A percentile compares a stretch with the other conserved stretches of the same genome.
phyloP scores from a whole-genome alignment of 2,888 invertebrate genomes.

The Tribolium freemani region DNA sequence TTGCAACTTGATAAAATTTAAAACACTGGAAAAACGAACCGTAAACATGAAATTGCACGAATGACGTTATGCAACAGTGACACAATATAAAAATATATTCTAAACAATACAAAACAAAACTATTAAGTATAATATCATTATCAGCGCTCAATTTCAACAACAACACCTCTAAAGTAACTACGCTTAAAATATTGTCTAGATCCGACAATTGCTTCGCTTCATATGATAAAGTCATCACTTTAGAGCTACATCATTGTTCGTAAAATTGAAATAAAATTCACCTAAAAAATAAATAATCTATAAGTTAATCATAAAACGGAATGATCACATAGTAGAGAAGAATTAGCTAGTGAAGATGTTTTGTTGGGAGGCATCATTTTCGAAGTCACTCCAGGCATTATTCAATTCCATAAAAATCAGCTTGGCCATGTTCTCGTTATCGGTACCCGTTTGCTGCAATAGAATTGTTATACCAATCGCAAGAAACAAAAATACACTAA shows the following conservation, averaged over 20 bases:
- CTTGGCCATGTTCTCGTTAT: conserved; percentile 94
- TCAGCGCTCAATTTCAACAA: conserved; percentile 25
- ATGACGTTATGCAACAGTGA: conserved; percentile 17
- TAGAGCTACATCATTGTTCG: conserved; percentile 32
- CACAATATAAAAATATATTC: conserved; percentile 36
- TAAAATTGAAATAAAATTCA: conserved; percentile 32
- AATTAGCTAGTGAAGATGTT: conserved; percentile 73
- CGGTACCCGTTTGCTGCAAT: conserved; percentile 89
- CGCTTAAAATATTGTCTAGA: conserved; percentile 31
- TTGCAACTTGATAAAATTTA: conserved; percentile 22
- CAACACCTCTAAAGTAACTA: conserved; percentile 42
- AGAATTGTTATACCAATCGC: neutral
- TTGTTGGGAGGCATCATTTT: conserved; percentile 83
- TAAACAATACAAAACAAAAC: conserved; percentile 30
- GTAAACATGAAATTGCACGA: conserved; percentile 7
- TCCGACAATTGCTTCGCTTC: conserved; percentile 25
- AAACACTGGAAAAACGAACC: conserved; percentile 1
- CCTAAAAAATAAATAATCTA: conserved; percentile 46
- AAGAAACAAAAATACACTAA: conserved; percentile 61
- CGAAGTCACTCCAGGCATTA: conserved; percentile 98
- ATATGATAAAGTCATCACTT: conserved; percentile 24
- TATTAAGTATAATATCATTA: conserved; percentile 37
- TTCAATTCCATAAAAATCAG: conserved; percentile 99
- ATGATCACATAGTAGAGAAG: conserved; percentile 48
- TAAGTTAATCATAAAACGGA: conserved; percentile 49